phyloP scores from a whole-genome alignment of 1,140 invertebrate genomes.

The Mya arenaria region DNA sequence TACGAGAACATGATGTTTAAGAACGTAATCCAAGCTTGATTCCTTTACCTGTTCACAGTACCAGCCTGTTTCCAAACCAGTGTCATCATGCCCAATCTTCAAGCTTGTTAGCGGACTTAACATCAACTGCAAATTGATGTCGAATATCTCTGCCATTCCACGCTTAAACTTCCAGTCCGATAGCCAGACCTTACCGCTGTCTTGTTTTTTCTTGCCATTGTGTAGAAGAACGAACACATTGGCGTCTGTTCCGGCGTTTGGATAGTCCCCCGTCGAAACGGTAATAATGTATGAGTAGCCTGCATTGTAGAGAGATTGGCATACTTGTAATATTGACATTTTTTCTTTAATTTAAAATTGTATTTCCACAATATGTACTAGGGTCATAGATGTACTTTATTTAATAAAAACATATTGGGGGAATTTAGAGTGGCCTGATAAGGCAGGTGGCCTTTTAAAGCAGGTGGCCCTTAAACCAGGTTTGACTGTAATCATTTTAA shows the following conservation, averaged over 20 bases:
- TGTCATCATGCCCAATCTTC: slow-evolving; percentile 80
- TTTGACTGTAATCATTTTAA: too few species aligned
- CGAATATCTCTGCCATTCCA: slow-evolving; percentile 77
- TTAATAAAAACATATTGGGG: too few species aligned
- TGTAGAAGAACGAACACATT: slow-evolving; percentile 79
- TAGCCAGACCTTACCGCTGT: slow-evolving; percentile 80
- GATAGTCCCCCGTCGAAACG: slow-evolving; percentile 77
- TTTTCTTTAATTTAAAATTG: too few species aligned
- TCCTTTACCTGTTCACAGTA: slow-evolving; percentile 72
- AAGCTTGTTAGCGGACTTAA: slow-evolving; percentile 78
- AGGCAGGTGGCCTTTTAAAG: too few species aligned
- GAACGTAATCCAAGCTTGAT: too few species aligned
- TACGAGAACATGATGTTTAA: too few species aligned
- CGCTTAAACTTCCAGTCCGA: slow-evolving; percentile 77
- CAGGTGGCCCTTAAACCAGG: too few species aligned
- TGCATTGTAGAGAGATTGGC: too few species aligned
- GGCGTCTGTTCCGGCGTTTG: slow-evolving; percentile 78
- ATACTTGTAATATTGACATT: too few species aligned
- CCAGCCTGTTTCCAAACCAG: slow-evolving; percentile 78
- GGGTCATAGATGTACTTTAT: too few species aligned
- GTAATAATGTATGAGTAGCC: slow-evolving; percentile 79
- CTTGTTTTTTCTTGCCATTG: slow-evolving; percentile 72
- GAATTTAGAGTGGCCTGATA: too few species aligned
- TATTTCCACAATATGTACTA: too few species aligned
- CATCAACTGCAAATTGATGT: slow-evolving; percentile 74